phyloP scores from a whole-genome alignment of 2,888 invertebrate species.

The Leptothorax acervorum region DNA sequence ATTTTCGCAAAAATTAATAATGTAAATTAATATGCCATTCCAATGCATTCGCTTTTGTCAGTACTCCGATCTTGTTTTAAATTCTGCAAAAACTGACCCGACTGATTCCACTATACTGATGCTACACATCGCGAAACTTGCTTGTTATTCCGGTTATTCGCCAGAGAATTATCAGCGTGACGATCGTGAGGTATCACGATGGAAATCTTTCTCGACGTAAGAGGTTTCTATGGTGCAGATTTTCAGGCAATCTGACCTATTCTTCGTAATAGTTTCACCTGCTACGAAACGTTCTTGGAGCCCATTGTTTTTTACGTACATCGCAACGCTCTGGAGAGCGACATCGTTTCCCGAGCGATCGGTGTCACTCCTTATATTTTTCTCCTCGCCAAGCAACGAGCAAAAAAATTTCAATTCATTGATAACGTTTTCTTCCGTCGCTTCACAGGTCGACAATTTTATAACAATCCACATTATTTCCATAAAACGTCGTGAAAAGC shows the following conservation, averaged over 20 bases:
- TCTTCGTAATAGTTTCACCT: conserved; percentile 49
- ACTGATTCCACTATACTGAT: background rate
- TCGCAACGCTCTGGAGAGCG: background rate
- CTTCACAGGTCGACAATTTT: conserved; percentile 43
- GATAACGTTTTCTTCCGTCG: conserved; percentile 41
- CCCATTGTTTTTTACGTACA: conserved; percentile 46
- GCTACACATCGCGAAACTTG: conserved; percentile 9
- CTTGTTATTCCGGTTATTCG: conserved; percentile 16
- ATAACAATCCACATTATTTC: conserved; percentile 4
- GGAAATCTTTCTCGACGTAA: conserved; percentile 2
- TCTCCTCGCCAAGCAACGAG: background rate
- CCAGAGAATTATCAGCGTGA: conserved; percentile 19
- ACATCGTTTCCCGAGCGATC: conserved; percentile 8
- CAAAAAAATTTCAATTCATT: conserved; percentile 56
- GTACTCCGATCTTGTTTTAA: background rate
- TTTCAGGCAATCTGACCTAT: conserved; percentile 46
- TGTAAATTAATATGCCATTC: background rate
- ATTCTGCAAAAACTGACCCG: background rate
- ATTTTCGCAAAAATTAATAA: background rate
- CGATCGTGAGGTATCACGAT: conserved; percentile 24
- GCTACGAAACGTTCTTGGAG: conserved; percentile 30
- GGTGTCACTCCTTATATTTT: background rate
- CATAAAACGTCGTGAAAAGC: background rate
- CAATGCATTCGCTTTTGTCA: background rate
- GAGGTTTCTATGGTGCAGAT: conserved; percentile 40